phyloP scores from a whole-genome alignment of 2,113 vertebrate genomes.

The Ivindomyrus marchei region DNA sequence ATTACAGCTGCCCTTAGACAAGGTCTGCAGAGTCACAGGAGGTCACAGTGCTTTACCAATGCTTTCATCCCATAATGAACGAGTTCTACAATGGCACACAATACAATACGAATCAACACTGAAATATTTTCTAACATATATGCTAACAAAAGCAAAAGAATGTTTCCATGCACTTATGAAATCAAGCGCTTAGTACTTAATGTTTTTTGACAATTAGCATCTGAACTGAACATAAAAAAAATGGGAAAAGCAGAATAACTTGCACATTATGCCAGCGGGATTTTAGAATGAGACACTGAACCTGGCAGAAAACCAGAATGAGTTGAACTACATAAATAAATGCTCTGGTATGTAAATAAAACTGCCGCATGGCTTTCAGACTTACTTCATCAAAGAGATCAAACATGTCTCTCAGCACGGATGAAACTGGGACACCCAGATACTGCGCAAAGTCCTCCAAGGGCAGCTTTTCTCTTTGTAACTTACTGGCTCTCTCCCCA shows the following conservation, averaged over 20 bases:
- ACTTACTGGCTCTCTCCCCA: slow-evolving; percentile 60
- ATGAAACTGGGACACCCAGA: slow-evolving; percentile 71
- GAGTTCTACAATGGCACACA: background rate
- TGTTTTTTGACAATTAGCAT: background rate
- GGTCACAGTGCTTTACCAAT: background rate
- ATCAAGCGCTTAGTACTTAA: background rate
- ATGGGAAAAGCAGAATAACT: background rate
- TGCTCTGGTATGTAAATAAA: background rate
- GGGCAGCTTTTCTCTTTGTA: slow-evolving; percentile 55
- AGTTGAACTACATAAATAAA: background rate
- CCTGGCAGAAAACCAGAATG: background rate
- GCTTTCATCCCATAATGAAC: background rate
- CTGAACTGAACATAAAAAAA: background rate
- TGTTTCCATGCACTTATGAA: background rate
- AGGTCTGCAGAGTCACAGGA: background rate
- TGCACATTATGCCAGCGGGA: background rate
- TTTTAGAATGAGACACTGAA: background rate
- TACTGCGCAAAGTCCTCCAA: slow-evolving; percentile 73
- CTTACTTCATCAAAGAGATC: slow-evolving; percentile 87
- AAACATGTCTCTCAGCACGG: slow-evolving; percentile 75
- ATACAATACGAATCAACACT: background rate
- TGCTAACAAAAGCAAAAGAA: background rate
- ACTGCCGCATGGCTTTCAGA: background rate
- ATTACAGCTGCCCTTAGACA: background rate
- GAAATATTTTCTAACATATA: background rate